phyloP scores from a whole-genome alignment of 2,888 invertebrate species.

The Luffia ferchaultella region DNA sequence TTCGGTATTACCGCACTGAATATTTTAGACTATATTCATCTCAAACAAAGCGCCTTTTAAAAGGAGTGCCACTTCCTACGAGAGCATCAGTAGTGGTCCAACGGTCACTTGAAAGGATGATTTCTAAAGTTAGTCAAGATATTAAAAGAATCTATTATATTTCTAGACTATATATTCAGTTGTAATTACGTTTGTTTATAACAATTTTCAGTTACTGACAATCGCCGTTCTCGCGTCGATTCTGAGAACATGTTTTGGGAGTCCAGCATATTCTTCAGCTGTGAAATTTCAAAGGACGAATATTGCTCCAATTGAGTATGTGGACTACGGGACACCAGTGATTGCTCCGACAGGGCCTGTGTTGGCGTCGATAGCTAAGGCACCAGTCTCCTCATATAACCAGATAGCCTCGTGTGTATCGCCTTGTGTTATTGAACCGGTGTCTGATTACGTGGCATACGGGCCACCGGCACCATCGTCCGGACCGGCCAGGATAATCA shows the following conservation, averaged over 20 bases:
- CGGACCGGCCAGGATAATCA: conserved; percentile 24
- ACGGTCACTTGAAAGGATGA: conserved; percentile 51
- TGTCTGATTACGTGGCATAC: conserved; percentile 22
- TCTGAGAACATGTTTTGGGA: conserved; percentile 12
- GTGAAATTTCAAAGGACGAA: conserved; percentile 39
- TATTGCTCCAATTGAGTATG: conserved; percentile 26
- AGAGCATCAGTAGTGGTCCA: conserved; percentile 52
- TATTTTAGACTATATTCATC: conserved; percentile 30
- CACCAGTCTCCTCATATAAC: conserved; percentile 23
- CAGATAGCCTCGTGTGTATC: conserved; percentile 34
- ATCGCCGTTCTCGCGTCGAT: conserved; percentile 22
- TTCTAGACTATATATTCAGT: not conserved
- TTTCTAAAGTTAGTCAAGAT: conserved; percentile 41
- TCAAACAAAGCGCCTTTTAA: conserved; percentile 50
- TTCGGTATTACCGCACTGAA: conserved; percentile 55
- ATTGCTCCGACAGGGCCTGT: conserved; percentile 25
- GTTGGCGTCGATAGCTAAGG: conserved; percentile 17
- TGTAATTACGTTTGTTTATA: not conserved
- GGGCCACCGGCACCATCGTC: conserved; percentile 24
- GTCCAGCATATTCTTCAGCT: conserved; percentile 24
- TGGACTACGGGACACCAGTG: conserved; percentile 34
- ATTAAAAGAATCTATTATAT: not conserved
- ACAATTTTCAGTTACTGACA: conserved; percentile 29
- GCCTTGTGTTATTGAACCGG: conserved; percentile 33
- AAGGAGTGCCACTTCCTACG: conserved; percentile 38